These are phyloP conservation scores for Cyprinodon brontotheroides DNA, from an alignment of 2,113 vertebrate species.

Conservation along the genomic window DNA sequence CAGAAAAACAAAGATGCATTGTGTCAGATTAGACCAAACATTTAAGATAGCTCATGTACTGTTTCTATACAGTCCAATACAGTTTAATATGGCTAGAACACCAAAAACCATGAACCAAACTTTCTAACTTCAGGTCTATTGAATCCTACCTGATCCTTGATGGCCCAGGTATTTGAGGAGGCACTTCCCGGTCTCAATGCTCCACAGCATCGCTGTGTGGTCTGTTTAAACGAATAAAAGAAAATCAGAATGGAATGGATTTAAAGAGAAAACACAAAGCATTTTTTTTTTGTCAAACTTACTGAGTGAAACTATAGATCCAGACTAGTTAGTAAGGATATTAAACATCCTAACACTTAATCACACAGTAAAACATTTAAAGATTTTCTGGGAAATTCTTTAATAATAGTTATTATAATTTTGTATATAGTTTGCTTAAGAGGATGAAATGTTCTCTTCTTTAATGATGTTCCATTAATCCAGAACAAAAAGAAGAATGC, in stretches of 20 bases:
- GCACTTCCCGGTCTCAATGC: conserved; percentile 96
- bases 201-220: conserved; percentile 96
- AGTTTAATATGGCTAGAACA: background rate
- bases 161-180: conserved; percentile 93
- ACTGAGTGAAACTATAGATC: too few relatives aligned
- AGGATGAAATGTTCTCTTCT: too few relatives aligned
- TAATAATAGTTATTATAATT: background rate
- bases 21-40: background rate
- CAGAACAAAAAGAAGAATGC: too few relatives aligned
- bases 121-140: background rate
- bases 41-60: background rate
- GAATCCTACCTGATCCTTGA: conserved; percentile 89
- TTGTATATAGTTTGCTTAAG: too few relatives aligned
- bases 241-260: background rate
- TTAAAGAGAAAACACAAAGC: background rate
- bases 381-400: background rate
- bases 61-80: background rate
- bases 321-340: too few relatives aligned
- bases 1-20: conserved; percentile 17
- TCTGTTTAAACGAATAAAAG: conserved; percentile 71
- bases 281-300: too few relatives aligned
- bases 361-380: background rate
- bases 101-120: background rate
- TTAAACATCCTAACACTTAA: too few relatives aligned
- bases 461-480: too few relatives aligned